Evolutionary conservation across 2,113 vertebrate genomes (phyloP).

Genomic region (Bambusicola thoracicus): DNA sequence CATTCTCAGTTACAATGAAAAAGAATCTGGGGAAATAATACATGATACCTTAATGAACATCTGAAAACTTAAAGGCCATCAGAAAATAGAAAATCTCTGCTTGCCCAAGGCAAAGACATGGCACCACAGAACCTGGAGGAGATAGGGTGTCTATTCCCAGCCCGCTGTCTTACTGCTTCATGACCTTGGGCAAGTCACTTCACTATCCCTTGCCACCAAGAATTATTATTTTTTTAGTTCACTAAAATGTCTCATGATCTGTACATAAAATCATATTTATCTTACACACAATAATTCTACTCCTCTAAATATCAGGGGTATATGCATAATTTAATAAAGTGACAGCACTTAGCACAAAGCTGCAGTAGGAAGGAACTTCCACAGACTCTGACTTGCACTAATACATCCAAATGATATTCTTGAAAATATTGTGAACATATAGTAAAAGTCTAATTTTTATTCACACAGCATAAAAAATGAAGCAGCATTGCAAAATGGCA

Average conservation of each 20-base stretch:
- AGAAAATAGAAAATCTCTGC: conserved; percentile 21
- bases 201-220: not conserved
- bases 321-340: not conserved
- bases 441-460: not conserved
- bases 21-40: conserved; percentile 41
- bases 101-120: conserved; percentile 10
- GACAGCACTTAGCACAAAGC: not conserved
- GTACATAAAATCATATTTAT: not conserved
- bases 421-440: not conserved
- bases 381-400: not conserved
- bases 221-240: not conserved
- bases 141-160: not conserved
- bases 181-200: not conserved
- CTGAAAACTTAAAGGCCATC: conserved; percentile 32
- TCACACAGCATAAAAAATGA: not conserved
- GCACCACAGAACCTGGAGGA: not conserved
- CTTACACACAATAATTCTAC: not conserved
- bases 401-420: not conserved
- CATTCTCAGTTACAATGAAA: conserved; percentile 56
- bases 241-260: not conserved
- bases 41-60: not conserved
- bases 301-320: not conserved
- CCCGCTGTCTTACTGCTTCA: not conserved
- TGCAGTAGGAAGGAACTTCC: not conserved
- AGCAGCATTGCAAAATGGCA: not conserved